Conservation (phyloP, 2,888 invertebrate genomes). For the Marronus borbonicus region DNA sequence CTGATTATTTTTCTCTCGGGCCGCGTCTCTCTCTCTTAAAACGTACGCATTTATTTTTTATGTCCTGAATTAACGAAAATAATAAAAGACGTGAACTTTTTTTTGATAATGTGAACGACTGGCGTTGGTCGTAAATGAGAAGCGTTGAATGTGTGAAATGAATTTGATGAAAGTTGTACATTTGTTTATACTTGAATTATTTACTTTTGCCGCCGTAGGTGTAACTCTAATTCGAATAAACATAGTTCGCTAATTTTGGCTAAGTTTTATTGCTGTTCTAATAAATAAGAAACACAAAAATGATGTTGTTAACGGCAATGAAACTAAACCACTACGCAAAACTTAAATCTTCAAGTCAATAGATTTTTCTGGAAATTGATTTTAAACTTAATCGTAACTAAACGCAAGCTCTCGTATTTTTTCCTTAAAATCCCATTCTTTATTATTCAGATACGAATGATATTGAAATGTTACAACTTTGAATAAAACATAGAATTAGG, state of each 20-base stretch:
- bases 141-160: constrained; percentile 42
- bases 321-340: background rate
- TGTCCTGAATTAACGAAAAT: constrained; percentile 46
- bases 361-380: background rate
- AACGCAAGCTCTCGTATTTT: too few relatives aligned
- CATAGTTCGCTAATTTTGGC: constrained; percentile 26
- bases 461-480: too few relatives aligned
- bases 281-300: constrained; percentile 1
- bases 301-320: background rate
- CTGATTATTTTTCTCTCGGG: constrained; percentile 42
- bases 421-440: too few relatives aligned
- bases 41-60: constrained; percentile 48
- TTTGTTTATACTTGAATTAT: constrained; percentile 38
- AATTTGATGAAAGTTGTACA: constrained; percentile 39
- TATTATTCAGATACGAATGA: too few relatives aligned
- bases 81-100: constrained; percentile 45
- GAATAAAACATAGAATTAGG: too few relatives aligned
- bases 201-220: constrained; percentile 9
- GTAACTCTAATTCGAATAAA: constrained; percentile 17
- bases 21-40: constrained; percentile 45
- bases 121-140: constrained; percentile 42
- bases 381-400: background rate
- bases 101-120: constrained; percentile 41
- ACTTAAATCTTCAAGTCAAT: too few relatives aligned
- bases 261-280: constrained; percentile 23